Base-by-base conservation (phyloP, 2,888 invertebrate genomes). In the Drosophila diplacantha region DNA sequence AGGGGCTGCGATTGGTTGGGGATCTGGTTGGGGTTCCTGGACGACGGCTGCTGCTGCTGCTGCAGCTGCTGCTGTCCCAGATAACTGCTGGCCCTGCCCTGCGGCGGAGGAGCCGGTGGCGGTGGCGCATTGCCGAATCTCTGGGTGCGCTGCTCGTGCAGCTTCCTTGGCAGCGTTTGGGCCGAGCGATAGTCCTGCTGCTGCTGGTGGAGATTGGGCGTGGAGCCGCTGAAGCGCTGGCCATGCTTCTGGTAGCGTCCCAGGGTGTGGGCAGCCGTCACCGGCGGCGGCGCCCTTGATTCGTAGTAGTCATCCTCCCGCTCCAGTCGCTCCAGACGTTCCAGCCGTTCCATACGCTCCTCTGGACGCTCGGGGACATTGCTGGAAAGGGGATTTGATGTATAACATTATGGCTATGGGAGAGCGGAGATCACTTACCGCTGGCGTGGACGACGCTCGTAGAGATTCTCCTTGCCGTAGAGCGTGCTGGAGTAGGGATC, bases 211-310 rank as follows among this genome's bases (percentile, higher is more conserved):
- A 88, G 66, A 73, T 88, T 88, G 14, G 87, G 91, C 89, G 88
- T 92, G 88, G 89, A 89, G 62, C 89, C 89, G 77, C 94, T 88
- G 81, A 94, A 88, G 65, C 94, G 92, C 85, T 94, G 92, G 47
- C 94, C 93, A 22, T 94, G 94, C 89, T 95, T 95, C 90, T 94
- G 95, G 89, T 94, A 93, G 72, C 95, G 92, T 65, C 95, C 95
- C 81, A 95, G 90, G 35, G 95, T 95, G 79, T 93, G 93, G 79
- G 92, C 81, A 18, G 84, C 43, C 8, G 60, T 53, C 4, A 52
- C 41, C 7, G 56, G 22, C 14, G 63, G 29, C 9, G 58, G 41
- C 9, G 63, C 75, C n/a, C 75, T 56, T 11, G 73, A 44, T 54
- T 70, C 76, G 29, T 81, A 76, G 51, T 69, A 71, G 44, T 80